These are phyloP conservation scores for Acipenser transmontanus DNA, from an alignment of 2,797 vertebrate species.

Conservation along the genomic window DNA sequence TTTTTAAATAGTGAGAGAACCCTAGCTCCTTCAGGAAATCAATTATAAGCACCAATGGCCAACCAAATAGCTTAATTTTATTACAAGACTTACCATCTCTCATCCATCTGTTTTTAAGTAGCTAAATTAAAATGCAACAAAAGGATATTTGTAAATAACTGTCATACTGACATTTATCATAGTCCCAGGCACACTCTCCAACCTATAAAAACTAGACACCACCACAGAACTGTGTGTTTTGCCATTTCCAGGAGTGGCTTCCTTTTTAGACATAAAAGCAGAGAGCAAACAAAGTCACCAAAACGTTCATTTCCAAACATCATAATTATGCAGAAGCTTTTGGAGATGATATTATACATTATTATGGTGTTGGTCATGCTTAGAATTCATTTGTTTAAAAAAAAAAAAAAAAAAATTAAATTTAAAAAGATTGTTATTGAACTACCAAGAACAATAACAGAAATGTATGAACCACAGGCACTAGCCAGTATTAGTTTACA, in stretches of 20 bases:
- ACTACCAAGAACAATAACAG: no score
- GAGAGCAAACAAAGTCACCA: not conserved
- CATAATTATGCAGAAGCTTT: no score
- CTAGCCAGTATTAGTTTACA: no score
- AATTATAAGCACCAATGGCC: not conserved
- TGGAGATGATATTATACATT: no score
- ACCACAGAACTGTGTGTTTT: not conserved
- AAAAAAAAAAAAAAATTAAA: no score
- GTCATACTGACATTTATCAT: not conserved
- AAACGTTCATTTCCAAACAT: not conserved
- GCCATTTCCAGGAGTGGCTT: constrained; percentile 12
- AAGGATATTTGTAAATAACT: not conserved
- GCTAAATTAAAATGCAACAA: no score
- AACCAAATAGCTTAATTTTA: not conserved
- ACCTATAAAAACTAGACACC: constrained; percentile 9
- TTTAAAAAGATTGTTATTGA: no score
- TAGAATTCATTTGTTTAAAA: no score
- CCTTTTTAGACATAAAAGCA: constrained; percentile 9
- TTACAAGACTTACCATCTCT: not conserved
- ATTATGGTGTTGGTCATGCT: no score
- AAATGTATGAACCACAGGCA: no score
- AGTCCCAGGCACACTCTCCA: constrained; percentile 5
- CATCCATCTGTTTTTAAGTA: no score
- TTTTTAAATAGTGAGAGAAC: not conserved
- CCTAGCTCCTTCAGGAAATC: no score